Evolutionary conservation across 53 echinoderm and acorn worm species (phyloP), one percentile per base, ranked within the genome.

Genomic region (Antedon mediterranea): DNA sequence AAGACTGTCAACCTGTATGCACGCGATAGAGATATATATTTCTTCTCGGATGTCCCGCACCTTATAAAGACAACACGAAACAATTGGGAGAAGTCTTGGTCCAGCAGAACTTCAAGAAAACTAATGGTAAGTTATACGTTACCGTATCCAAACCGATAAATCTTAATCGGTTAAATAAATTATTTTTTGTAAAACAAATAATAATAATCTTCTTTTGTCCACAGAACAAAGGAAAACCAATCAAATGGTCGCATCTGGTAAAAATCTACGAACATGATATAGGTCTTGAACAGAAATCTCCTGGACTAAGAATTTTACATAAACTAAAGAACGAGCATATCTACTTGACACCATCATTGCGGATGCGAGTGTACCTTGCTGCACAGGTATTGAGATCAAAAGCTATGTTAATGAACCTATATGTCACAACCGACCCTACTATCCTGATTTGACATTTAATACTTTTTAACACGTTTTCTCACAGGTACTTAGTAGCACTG

Each of bases 81-180:
- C 74, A 76, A 76, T 30, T 86, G 43, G 43, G 77, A 80, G 29
- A 81, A 86, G 30, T 86, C 86, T 34, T 79, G 78, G 0, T 81
- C 32, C 28, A 74, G 79, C 33, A 28, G 41, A n/a, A 86, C 79
- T 30, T 72, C 81, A 31, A 86, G 78, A 30, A 44, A 72, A 18
- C 75, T 86, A 3, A 30, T 28, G 34, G 86, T 86, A 81, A 86
- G 81, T 86, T n/a, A n/a, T n/a, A n/a, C n/a, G n/a, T n/a, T n/a
- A n/a, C n/a, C n/a, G n/a, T n/a, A n/a, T n/a, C n/a, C n/a, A n/a
- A n/a, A n/a, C n/a, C n/a, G n/a, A n/a, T n/a, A n/a, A n/a, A n/a
- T n/a, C n/a, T n/a, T n/a, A n/a, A n/a, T n/a, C n/a, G n/a, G n/a
- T n/a, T n/a, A n/a, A n/a, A n/a, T n/a, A n/a, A n/a, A n/a, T n/a